Percentiles rank a stretch among this genome's conserved stretches.
Evolutionary conservation across 2,888 invertebrate species (phyloP).

Genomic region (Tanypteryx hageni): DNA sequence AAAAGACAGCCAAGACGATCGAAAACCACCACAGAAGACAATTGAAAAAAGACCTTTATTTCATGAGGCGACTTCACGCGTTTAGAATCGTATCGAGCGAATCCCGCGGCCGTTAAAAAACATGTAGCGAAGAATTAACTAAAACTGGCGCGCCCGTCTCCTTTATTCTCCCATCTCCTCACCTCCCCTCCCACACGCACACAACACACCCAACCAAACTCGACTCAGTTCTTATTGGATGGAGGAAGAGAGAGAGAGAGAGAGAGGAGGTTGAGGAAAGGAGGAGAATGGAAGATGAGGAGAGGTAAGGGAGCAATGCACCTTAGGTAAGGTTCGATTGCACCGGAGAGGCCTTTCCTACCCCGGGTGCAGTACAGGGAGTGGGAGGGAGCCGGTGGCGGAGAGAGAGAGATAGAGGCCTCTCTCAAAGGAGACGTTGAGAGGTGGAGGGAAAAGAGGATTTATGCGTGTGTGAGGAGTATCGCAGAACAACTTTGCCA

Average conservation of each 20-base stretch:
- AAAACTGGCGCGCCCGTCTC: no score
- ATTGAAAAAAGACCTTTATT: no score
- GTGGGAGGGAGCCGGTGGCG: background rate
- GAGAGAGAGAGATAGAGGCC: no score
- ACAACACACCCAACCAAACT: background rate
- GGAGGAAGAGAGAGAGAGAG: no score
- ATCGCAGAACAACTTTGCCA: slow-evolving; percentile 12
- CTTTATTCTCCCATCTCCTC: background rate
- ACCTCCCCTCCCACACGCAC: background rate
- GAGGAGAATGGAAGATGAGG: background rate
- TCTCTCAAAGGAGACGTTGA: background rate
- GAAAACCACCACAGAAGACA: no score
- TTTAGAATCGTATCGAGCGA: no score
- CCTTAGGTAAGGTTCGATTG: background rate
- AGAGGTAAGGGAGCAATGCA: background rate
- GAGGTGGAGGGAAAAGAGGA: background rate
- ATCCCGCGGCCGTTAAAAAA: no score
- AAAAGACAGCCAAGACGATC: no score
- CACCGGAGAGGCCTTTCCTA: background rate
- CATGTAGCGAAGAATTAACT: no score
- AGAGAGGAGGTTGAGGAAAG: no score
- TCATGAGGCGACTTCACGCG: no score
- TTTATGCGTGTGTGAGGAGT: background rate
- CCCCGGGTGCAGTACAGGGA: slow-evolving; percentile 12
- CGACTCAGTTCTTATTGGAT: background rate